Evolutionary conservation across 53 echinoderm and acorn worm species (phyloP).

Genomic region (Echinarachnius parma): DNA sequence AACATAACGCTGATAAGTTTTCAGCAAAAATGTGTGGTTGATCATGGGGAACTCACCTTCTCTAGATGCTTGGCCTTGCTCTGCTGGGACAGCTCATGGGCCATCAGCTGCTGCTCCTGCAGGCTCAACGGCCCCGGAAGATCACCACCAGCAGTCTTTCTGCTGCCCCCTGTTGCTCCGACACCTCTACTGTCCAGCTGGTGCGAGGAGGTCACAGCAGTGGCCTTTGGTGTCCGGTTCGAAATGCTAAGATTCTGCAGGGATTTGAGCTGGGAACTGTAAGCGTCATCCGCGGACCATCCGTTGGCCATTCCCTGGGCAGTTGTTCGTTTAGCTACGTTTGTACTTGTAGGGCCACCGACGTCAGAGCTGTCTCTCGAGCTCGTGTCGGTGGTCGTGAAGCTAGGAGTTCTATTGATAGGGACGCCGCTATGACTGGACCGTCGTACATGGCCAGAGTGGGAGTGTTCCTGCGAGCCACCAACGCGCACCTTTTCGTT

Average conservation of each 20-base stretch:
- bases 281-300: constrained; percentile 27
- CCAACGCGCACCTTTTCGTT: constrained; percentile 14
- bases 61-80: constrained; percentile 95
- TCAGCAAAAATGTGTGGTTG: too few relatives aligned
- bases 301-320: background rate
- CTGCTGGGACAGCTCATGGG: constrained; percentile 89
- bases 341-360: constrained; percentile 29
- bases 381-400: constrained; percentile 23
- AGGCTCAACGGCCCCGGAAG: constrained; percentile 58
- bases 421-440: constrained; percentile 20
- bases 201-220: constrained; percentile 24
- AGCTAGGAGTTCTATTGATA: constrained; percentile 36
- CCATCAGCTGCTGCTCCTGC: constrained; percentile 93
- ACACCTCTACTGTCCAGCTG: constrained; percentile 49
- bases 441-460: constrained; percentile 7
- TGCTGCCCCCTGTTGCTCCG: constrained; percentile 31
- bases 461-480: constrained; percentile 16
- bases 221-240: constrained; percentile 12
- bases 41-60: constrained; percentile 68
- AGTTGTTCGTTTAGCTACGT: constrained; percentile 1
- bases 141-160: constrained; percentile 10
- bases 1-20: too few relatives aligned
- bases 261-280: constrained; percentile 36
- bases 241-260: constrained; percentile 31
- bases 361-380: constrained; percentile 42